Percentiles rank a stretch among this genome's conserved stretches.
phyloP scores from a whole-genome alignment of 2,113 vertebrate species.

The Otolemur garnettii region DNA sequence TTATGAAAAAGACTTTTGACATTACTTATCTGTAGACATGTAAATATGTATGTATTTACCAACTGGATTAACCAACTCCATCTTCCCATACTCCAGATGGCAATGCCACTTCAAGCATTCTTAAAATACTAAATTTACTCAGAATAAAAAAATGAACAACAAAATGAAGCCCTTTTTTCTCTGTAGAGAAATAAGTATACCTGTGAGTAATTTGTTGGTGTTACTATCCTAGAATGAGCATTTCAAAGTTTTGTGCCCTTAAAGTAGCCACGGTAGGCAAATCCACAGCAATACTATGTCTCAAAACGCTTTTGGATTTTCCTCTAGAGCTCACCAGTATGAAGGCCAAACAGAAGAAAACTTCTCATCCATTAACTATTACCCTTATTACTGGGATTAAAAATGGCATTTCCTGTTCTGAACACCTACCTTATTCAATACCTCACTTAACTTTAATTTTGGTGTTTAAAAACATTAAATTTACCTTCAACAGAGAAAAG shows the following conservation, averaged over 20 bases:
- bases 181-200: background rate
- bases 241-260: conserved; percentile 27
- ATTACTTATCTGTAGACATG: background rate
- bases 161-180: background rate
- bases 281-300: background rate
- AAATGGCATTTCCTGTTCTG: conserved; percentile 12
- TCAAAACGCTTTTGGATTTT: conserved; percentile 40
- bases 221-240: conserved; percentile 16
- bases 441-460: conserved; percentile 29
- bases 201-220: background rate
- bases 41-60: background rate
- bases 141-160: background rate
- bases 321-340: background rate
- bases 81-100: background rate
- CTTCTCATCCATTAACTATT: background rate
- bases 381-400: conserved; percentile 11
- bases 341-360: background rate
- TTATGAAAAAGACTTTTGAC: conserved; percentile 37
- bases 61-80: background rate
- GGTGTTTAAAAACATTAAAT: conserved; percentile 57
- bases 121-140: conserved; percentile 40
- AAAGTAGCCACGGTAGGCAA: background rate
- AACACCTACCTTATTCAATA: conserved; percentile 4
- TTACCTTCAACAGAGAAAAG: conserved; percentile 39
- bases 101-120: conserved; percentile 1